Percentiles rank a stretch among this genome's conserved stretches.
Evolutionary conservation across 2,888 invertebrate genomes (phyloP).

Genomic region (Oligia latruncula): DNA sequence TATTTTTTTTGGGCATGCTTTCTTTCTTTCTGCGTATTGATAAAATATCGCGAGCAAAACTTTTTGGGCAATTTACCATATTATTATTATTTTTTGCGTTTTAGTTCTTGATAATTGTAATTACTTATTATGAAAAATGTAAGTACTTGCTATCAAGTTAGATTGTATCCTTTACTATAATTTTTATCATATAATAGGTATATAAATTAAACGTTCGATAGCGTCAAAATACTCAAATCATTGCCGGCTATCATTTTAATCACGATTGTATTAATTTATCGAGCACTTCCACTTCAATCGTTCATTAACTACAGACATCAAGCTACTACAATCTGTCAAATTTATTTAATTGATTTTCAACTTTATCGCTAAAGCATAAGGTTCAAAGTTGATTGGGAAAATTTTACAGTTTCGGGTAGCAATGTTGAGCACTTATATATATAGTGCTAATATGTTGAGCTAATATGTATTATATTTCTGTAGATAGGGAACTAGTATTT

Average conservation of each 20-base stretch:
- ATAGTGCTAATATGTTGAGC: conserved; percentile 28
- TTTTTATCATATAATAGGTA: background rate
- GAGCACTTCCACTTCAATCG: conserved; percentile 21
- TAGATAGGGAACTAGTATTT: conserved; percentile 5
- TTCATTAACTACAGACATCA: background rate
- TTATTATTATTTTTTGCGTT: background rate
- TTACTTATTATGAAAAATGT: background rate
- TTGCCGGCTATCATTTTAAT: conserved; percentile 18
- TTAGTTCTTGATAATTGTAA: background rate
- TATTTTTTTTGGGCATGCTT: background rate
- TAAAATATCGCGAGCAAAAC: background rate
- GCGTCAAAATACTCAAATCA: conserved; percentile 17
- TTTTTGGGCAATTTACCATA: background rate
- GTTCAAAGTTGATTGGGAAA: too few species aligned
- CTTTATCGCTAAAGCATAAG: too few species aligned
- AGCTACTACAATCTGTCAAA: too few species aligned
- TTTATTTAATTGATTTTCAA: too few species aligned
- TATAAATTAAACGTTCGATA: background rate
- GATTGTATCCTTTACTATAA: background rate
- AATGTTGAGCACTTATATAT: conserved; percentile 23
- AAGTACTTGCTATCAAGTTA: background rate
- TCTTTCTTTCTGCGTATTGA: background rate
- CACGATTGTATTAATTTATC: conserved; percentile 16
- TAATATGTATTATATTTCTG: conserved; percentile 4
- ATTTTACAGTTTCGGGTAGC: too few species aligned